Conservation (phyloP, 2,113 vertebrate species). For the Melanocharis versteri region DNA sequence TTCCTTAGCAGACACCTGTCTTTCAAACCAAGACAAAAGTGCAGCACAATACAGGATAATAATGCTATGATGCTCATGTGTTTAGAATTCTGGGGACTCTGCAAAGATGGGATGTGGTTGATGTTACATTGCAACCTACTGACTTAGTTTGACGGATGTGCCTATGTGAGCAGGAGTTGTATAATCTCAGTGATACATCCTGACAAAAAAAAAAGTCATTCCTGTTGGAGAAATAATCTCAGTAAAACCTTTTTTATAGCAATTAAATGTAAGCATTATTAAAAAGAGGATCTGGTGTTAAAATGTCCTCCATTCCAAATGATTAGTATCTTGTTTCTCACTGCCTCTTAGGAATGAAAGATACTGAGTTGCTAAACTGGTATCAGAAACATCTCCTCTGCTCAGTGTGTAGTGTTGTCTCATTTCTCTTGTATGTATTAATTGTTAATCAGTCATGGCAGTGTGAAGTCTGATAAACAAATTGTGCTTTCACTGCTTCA, state of each 20-base stretch:
- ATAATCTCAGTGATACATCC: background rate
- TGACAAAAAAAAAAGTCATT: background rate
- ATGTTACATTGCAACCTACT: background rate
- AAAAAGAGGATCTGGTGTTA: background rate
- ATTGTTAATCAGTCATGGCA: conserved; percentile 33
- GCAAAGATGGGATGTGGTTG: background rate
- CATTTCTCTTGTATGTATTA: conserved; percentile 26
- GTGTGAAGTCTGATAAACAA: conserved; percentile 22
- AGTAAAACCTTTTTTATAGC: background rate
- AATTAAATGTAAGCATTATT: background rate
- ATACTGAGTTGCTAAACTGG: background rate
- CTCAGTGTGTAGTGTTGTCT: background rate
- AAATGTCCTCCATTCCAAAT: background rate
- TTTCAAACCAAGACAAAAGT: background rate
- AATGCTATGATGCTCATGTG: background rate
- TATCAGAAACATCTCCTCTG: background rate
- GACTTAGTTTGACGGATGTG: background rate
- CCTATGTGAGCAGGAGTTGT: background rate
- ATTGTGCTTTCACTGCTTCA: conserved; percentile 4
- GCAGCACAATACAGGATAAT: background rate
- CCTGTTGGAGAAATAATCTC: background rate
- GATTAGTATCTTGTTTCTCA: background rate
- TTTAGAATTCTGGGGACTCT: background rate
- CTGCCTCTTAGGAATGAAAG: background rate
- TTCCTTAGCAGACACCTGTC: background rate